Evolutionary conservation across 2,113 vertebrate species (phyloP).

Genomic region (Nesogale talazaci): DNA sequence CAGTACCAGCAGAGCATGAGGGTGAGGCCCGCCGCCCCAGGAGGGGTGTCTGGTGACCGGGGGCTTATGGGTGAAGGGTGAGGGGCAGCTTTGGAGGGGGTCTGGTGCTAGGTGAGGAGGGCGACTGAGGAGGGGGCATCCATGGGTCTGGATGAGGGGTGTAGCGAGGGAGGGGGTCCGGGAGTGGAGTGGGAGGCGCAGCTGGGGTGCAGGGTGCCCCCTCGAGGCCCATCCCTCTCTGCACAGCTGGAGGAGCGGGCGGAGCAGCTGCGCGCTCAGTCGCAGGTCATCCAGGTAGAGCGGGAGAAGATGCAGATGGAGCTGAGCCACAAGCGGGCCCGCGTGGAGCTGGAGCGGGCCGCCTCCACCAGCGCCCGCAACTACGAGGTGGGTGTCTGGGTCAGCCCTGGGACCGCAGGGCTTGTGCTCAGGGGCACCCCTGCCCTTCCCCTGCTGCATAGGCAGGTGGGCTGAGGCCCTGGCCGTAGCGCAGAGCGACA

Average conservation of each 20-base stretch:
- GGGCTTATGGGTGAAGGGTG: not conserved
- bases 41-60: not conserved
- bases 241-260: conserved; percentile 93
- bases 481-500: too few species aligned
- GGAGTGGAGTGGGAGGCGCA: too few species aligned
- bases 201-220: too few species aligned
- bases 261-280: conserved; percentile 91
- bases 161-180: too few species aligned
- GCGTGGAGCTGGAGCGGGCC: conserved; percentile 94
- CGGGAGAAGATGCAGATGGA: conserved; percentile 98
- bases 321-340: conserved; percentile 95
- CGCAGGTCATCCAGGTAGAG: conserved; percentile 92
- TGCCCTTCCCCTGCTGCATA: too few species aligned
- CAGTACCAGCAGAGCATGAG: conserved; percentile 93
- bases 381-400: conserved; percentile 89
- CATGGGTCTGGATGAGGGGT: too few species aligned
- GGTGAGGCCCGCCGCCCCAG: conserved; percentile 81
- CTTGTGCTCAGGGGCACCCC: too few species aligned
- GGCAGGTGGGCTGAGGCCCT: too few species aligned
- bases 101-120: too few species aligned
- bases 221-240: not conserved
- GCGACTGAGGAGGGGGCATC: too few species aligned
- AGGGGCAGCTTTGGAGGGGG: too few species aligned
- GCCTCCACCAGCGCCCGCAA: conserved; percentile 91
- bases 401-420: too few species aligned